These are phyloP conservation scores for Diorhabda sublineata DNA, from an alignment of 1,140 invertebrate genomes.

Conservation along the genomic window DNA sequence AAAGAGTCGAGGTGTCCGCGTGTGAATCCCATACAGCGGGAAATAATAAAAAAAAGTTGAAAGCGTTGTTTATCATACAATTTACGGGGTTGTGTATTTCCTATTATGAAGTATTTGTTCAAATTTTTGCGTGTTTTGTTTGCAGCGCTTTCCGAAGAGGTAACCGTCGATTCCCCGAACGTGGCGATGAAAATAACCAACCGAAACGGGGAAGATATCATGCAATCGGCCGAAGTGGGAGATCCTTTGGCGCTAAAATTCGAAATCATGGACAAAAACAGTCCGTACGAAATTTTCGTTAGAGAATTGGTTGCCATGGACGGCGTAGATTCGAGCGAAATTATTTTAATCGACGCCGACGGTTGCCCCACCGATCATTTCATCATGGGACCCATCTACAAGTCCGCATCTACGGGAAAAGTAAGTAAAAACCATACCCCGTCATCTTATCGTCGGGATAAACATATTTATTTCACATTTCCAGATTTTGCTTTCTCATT, in stretches of 20 bases:
- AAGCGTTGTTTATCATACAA: no score
- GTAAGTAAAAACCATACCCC: conserved; percentile 43
- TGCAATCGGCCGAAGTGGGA: conserved; percentile 80
- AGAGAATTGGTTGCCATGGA: conserved; percentile 91
- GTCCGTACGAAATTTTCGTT: conserved; percentile 92
- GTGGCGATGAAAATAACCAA: conserved; percentile 93
- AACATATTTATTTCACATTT: conserved; percentile 31
- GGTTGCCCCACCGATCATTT: conserved; percentile 90
- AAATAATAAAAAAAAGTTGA: no score
- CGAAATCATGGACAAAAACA: conserved; percentile 86
- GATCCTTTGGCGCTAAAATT: conserved; percentile 87
- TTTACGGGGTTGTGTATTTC: no score
- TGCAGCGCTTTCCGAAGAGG: conserved; percentile 69
- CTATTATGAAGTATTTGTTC: no score
- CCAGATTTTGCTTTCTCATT: conserved; percentile 82
- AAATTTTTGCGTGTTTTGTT: neutral
- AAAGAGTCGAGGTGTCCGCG: no score
- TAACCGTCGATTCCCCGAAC: conserved; percentile 87
- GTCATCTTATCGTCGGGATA: neutral
- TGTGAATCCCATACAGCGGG: no score
- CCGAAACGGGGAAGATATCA: conserved; percentile 71
- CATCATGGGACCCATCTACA: conserved; percentile 87
- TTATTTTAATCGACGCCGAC: conserved; percentile 84
- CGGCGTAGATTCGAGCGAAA: conserved; percentile 86
- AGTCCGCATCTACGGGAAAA: conserved; percentile 71